These are phyloP conservation scores for Psittacara wagleri DNA, from an alignment of 2,113 vertebrate species.

Conservation along the genomic window DNA sequence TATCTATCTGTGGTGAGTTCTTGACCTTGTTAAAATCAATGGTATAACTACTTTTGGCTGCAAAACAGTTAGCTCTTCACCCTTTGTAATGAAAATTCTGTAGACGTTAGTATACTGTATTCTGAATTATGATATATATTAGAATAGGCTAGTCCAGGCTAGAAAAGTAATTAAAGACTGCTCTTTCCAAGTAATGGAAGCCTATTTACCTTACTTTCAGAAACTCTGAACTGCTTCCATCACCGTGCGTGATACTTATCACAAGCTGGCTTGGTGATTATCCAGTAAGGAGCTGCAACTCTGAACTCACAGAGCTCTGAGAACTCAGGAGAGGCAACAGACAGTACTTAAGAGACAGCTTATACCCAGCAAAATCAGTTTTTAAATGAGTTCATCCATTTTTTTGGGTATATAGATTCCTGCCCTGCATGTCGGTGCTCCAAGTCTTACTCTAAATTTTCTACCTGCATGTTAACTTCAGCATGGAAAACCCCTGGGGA, in stretches of 20 bases:
- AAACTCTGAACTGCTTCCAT: slow-evolving; percentile 57
- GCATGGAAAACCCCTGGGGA: slow-evolving; percentile 29
- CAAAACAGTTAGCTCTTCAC: slow-evolving; percentile 15
- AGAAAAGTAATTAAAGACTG: slow-evolving; percentile 62
- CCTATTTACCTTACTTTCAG: slow-evolving; percentile 53
- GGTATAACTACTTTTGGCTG: not conserved
- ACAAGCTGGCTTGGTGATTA: slow-evolving; percentile 45
- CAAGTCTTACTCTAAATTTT: slow-evolving; percentile 24
- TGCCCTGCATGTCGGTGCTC: not conserved
- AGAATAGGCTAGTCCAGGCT: slow-evolving; percentile 47
- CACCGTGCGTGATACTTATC: slow-evolving; percentile 43
- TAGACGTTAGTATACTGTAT: not conserved
- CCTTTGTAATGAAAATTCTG: slow-evolving; percentile 56
- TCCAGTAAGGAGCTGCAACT: not conserved
- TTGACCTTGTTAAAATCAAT: slow-evolving; percentile 52
- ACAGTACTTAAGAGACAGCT: not conserved
- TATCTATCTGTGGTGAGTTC: slow-evolving; percentile 18
- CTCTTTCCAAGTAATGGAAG: slow-evolving; percentile 55
- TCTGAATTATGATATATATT: slow-evolving; percentile 57
- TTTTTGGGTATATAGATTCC: slow-evolving; percentile 15
- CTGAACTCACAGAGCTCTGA: not conserved
- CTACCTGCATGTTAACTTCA: not conserved
- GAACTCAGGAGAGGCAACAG: not conserved
- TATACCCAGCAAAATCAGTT: not conserved
- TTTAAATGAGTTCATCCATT: slow-evolving; percentile 16